phyloP scores from a whole-genome alignment of 2,797 vertebrate genomes.

The Paguma larvata region DNA sequence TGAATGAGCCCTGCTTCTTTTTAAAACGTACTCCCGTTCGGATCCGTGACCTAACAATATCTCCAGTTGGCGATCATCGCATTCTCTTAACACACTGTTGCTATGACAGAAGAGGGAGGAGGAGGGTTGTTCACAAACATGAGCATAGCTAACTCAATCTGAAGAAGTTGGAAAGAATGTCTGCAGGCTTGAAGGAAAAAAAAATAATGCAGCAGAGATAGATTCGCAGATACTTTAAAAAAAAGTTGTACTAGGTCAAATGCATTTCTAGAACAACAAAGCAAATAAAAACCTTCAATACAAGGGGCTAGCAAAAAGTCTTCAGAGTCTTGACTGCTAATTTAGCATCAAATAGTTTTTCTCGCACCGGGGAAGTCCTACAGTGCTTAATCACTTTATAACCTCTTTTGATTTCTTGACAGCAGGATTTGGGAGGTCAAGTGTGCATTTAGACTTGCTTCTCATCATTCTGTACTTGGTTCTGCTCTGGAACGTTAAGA shows the following conservation, averaged over 20 bases:
- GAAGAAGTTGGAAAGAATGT: neutral
- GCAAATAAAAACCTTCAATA: neutral
- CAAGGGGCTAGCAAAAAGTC: neutral
- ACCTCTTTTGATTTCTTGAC: neutral
- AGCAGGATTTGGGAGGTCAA: neutral
- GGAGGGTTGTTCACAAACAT: neutral
- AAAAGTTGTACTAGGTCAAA: neutral
- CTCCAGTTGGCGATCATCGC: neutral
- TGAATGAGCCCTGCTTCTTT: neutral
- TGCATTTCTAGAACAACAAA: neutral
- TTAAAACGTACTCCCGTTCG: neutral
- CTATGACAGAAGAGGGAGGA: neutral
- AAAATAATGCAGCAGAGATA: neutral
- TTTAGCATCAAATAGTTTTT: neutral
- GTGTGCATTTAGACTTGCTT: slow-evolving; percentile 71
- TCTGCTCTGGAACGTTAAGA: slow-evolving; percentile 70
- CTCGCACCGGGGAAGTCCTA: neutral
- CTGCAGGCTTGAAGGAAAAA: neutral
- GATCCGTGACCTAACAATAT: neutral
- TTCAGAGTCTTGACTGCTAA: neutral
- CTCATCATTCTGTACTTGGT: slow-evolving; percentile 78
- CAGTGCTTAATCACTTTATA: neutral
- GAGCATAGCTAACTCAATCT: neutral
- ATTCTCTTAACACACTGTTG: neutral
- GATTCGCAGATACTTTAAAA: neutral